Percentiles rank a stretch among this genome's conserved stretches.
Evolutionary conservation across 2,888 invertebrate genomes (phyloP).

Genomic region (Caenorhabditis sulstoni): DNA sequence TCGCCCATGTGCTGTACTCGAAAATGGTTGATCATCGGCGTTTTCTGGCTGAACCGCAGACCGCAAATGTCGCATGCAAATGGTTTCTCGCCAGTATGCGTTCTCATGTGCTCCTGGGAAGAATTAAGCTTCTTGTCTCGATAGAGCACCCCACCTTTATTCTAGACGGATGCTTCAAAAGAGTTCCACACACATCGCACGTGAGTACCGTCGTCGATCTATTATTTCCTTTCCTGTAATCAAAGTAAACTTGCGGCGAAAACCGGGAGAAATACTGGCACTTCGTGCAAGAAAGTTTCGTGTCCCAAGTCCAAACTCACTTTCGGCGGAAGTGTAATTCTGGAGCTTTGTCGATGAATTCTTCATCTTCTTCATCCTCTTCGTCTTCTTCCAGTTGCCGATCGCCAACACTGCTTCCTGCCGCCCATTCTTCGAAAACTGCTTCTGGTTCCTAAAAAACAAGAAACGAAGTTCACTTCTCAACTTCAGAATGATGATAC

Average conservation of each 20-base stretch:
- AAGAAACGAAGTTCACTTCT: neutral
- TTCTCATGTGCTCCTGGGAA: slow-evolving; percentile 72
- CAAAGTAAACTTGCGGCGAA: neutral
- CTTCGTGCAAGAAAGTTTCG: too few relatives aligned
- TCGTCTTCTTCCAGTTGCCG: neutral
- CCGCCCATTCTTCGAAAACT: slow-evolving; percentile 49
- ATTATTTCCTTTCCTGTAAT: slow-evolving; percentile 34
- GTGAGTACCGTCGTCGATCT: slow-evolving; percentile 48
- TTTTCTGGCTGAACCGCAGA: slow-evolving; percentile 67
- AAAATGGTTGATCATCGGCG: slow-evolving; percentile 64
- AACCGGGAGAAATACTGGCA: too few relatives aligned
- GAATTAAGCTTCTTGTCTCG: slow-evolving; percentile 16
- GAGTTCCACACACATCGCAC: slow-evolving; percentile 71
- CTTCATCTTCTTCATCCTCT: slow-evolving; percentile 14
- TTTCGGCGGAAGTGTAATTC: neutral
- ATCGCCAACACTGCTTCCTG: slow-evolving; percentile 2
- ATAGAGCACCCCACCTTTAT: slow-evolving; percentile 53
- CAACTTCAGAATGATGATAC: neutral
- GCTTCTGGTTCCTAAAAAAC: slow-evolving; percentile 22
- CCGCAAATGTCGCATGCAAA: slow-evolving; percentile 72
- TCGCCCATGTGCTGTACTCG: slow-evolving; percentile 66
- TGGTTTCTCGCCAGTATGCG: slow-evolving; percentile 76
- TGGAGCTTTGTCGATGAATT: neutral
- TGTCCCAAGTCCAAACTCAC: too few relatives aligned
- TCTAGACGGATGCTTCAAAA: slow-evolving; percentile 71